phyloP scores from a whole-genome alignment of 2,888 invertebrate genomes.

The Xanthia icteritia region DNA sequence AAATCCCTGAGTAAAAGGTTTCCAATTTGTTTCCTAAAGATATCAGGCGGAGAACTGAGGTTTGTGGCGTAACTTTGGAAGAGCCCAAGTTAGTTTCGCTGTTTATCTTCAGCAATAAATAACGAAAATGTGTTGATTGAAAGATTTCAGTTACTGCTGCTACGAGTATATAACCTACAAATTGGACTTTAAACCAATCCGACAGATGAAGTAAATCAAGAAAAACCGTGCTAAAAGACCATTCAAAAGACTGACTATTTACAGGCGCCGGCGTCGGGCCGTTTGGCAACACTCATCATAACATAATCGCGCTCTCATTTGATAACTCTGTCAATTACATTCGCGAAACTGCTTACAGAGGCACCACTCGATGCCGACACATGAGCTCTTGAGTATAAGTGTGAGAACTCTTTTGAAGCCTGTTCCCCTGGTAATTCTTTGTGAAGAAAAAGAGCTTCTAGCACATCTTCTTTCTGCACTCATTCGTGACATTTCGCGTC shows the following conservation, averaged over 20 bases:
- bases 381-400: constrained; percentile 58
- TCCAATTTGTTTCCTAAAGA: background rate
- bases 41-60: background rate
- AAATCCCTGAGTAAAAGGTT: background rate
- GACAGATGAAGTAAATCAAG: background rate
- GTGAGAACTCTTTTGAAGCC: constrained; percentile 56
- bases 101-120: background rate
- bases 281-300: constrained; percentile 31
- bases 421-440: constrained; percentile 32
- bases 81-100: background rate
- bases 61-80: background rate
- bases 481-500: background rate
- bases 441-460: background rate
- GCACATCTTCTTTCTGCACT: background rate
- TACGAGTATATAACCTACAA: no score
- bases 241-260: background rate
- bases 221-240: background rate
- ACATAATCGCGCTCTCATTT: constrained; percentile 46
- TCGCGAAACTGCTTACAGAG: constrained; percentile 52
- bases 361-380: constrained; percentile 57
- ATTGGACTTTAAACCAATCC: background rate
- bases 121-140: background rate
- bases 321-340: constrained; percentile 58
- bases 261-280: constrained; percentile 16
- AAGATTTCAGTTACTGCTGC: background rate